Evolutionary conservation across 1,140 invertebrate species (phyloP).

Genomic region (Aleiodes sp.): DNA sequence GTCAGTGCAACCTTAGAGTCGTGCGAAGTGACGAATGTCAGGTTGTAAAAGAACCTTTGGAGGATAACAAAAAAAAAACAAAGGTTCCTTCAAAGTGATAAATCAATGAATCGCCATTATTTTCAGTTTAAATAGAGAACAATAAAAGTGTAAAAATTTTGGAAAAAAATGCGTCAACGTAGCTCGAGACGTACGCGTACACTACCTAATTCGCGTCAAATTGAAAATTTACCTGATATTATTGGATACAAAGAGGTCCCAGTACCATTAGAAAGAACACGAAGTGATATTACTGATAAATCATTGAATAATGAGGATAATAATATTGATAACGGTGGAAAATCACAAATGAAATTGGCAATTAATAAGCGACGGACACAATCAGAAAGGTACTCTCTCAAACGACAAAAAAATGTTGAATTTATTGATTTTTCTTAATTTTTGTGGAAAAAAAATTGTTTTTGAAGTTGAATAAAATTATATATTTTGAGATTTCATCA

Average conservation of each 20-base stretch:
- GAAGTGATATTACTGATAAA: conserved; percentile 20
- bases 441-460: neutral
- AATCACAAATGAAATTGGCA: neutral
- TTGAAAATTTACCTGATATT: neutral
- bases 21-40: too few relatives aligned
- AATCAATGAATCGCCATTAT: too few relatives aligned
- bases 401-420: neutral
- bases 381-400: neutral
- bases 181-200: neutral
- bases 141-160: too few relatives aligned
- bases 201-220: neutral
- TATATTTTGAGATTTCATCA: too few relatives aligned
- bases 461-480: too few relatives aligned
- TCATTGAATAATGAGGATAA: conserved; percentile 2
- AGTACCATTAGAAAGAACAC: neutral
- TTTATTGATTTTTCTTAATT: neutral
- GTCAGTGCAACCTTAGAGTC: neutral
- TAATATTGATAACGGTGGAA: neutral
- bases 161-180: conserved; percentile 1
- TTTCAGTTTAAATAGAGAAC: too few relatives aligned
- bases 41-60: neutral
- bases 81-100: too few relatives aligned
- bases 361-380: neutral
- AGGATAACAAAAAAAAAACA: too few relatives aligned
- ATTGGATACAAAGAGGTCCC: neutral